These are phyloP conservation scores for Cactoblastis cactorum DNA, from an alignment of 2,888 invertebrate genomes.

Conservation along the genomic window DNA sequence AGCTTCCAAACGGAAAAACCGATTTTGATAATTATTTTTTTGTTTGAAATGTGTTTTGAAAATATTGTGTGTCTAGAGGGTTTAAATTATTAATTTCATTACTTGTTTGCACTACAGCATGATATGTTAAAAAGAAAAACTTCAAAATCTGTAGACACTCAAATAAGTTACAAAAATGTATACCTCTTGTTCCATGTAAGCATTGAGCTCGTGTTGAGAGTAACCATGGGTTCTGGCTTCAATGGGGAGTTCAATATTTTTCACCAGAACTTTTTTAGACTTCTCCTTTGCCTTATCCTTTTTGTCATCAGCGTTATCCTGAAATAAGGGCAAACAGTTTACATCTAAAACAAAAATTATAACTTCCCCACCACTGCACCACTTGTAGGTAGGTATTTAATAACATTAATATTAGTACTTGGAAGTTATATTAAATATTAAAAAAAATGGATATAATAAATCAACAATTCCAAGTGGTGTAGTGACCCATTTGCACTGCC, in stretches of 20 bases:
- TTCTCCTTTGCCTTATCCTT: conserved; percentile 83
- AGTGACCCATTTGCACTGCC: conserved; percentile 75
- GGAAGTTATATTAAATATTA: too few species aligned
- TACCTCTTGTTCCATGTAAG: conserved; percentile 89
- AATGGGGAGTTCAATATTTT: conserved; percentile 91
- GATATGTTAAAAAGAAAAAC: too few species aligned
- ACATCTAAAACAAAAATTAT: conserved; percentile 35
- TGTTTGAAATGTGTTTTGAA: too few species aligned
- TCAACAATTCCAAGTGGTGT: conserved; percentile 43
- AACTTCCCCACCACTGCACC: conserved; percentile 60
- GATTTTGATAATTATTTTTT: too few species aligned
- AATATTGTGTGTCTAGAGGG: too few species aligned
- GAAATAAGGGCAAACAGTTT: conserved; percentile 57
- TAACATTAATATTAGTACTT: background rate
- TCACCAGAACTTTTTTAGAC: conserved; percentile 86
- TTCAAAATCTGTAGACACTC: background rate
- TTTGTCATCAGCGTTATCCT: conserved; percentile 77
- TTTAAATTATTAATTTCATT: too few species aligned
- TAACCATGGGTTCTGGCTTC: conserved; percentile 87
- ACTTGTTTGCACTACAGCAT: too few species aligned
- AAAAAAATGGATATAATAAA: too few species aligned
- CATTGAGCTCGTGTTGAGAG: conserved; percentile 84
- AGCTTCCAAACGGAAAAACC: too few species aligned
- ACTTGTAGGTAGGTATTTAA: conserved; percentile 43
- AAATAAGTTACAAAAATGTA: conserved; percentile 21